Evolutionary conservation across 2,797 vertebrate genomes (phyloP).

Genomic region (Catamblyrhynchus diadema): DNA sequence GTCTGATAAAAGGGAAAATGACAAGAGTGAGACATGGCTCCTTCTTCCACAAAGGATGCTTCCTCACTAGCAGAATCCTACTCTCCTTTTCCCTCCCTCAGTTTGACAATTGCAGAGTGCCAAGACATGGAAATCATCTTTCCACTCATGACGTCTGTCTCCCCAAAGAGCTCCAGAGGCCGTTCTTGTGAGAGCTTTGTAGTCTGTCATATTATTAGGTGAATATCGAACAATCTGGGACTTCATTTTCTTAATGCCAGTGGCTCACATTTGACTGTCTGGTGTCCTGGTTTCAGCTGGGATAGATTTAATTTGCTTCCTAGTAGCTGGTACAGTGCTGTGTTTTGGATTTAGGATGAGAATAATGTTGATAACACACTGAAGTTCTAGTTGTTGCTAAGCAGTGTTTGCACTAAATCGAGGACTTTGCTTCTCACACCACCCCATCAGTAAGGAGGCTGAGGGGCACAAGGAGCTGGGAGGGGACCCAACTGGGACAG

Average conservation of each 20-base stretch:
- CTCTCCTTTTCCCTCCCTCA: background rate
- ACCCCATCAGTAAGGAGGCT: background rate
- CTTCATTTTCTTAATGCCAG: conserved; percentile 29
- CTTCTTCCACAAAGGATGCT: conserved; percentile 24
- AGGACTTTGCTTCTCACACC: background rate
- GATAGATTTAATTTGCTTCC: background rate
- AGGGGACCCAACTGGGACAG: background rate
- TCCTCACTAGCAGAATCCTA: background rate
- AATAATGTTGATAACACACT: background rate
- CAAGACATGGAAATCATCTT: conserved; percentile 44
- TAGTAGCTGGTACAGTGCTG: background rate
- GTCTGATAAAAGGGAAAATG: conserved; percentile 23
- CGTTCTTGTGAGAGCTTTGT: conserved; percentile 48
- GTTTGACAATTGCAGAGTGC: conserved; percentile 19
- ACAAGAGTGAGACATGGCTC: background rate
- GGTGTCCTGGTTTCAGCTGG: background rate
- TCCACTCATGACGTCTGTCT: conserved; percentile 52
- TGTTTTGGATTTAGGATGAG: background rate
- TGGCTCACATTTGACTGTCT: conserved; percentile 6
- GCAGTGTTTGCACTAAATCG: background rate
- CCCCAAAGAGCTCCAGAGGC: conserved; percentile 40
- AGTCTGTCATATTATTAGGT: conserved; percentile 45
- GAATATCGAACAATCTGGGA: conserved; percentile 48
- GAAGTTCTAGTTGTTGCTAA: background rate
- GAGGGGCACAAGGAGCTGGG: background rate